These are phyloP conservation scores for Spinus pinus DNA, from an alignment of 2,797 vertebrate species.

Conservation along the genomic window DNA sequence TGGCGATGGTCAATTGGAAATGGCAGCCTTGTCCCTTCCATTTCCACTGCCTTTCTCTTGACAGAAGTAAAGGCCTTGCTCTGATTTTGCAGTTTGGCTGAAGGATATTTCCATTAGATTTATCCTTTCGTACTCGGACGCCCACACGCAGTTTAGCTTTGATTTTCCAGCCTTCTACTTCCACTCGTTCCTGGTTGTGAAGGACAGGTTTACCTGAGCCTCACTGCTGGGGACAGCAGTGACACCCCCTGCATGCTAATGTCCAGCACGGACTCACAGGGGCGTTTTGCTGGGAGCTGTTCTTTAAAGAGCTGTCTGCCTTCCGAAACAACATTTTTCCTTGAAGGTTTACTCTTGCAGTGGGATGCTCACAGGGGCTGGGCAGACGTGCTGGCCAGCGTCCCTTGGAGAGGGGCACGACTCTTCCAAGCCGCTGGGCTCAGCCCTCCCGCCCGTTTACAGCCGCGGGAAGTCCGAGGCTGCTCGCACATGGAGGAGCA, in stretches of 20 bases:
- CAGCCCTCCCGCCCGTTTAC: accelerated
- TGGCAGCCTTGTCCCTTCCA: slow-evolving; percentile 44
- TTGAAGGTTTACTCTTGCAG: background rate
- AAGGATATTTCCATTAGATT: slow-evolving; percentile 56
- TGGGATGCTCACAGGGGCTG: accelerated
- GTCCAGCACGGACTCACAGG: background rate
- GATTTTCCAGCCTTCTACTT: background rate
- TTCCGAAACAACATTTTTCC: background rate
- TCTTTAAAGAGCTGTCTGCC: background rate
- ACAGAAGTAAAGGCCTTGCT: slow-evolving; percentile 57
- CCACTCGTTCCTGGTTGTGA: background rate
- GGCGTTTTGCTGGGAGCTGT: accelerated
- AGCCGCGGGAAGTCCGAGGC: background rate
- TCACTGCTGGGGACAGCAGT: background rate
- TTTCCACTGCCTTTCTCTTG: slow-evolving; percentile 40
- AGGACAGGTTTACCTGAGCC: background rate
- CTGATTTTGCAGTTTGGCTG: slow-evolving; percentile 38
- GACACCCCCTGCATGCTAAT: background rate
- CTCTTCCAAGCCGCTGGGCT: accelerated
- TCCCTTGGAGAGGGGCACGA: accelerated
- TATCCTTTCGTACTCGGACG: slow-evolving; percentile 22
- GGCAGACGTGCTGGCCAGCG: accelerated
- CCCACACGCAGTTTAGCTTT: slow-evolving; percentile 13
- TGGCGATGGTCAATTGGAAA: slow-evolving; percentile 68
- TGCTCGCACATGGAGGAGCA: accelerated